Evolutionary conservation across 2,113 vertebrate species (phyloP).

Genomic region (Sakesphorus luctuosus): DNA sequence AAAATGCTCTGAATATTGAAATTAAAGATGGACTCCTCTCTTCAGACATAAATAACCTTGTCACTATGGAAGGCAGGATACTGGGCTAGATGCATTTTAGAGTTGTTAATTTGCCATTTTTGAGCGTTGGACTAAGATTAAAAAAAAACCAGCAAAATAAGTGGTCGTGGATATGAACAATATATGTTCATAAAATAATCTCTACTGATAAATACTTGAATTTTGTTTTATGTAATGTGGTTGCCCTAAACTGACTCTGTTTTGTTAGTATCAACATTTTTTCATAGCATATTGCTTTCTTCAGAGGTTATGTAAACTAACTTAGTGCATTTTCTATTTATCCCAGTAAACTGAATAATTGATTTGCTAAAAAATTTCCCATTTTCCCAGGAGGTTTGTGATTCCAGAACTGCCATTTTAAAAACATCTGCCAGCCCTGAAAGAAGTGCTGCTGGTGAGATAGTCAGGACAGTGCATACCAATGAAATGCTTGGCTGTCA

Average conservation of each 20-base stretch:
- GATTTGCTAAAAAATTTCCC: neutral
- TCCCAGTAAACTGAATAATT: neutral
- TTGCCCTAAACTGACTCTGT: neutral
- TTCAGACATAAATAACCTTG: neutral
- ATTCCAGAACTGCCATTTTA: neutral
- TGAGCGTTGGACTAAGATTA: neutral
- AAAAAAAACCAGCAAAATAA: no score
- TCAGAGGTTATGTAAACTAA: neutral
- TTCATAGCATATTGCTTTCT: neutral
- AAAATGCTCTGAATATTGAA: neutral
- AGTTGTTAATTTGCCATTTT: neutral
- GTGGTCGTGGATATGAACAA: neutral
- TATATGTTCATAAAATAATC: neutral
- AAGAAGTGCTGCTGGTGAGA: neutral
- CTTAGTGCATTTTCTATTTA: neutral
- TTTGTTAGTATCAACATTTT: neutral
- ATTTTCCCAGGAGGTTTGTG: slow-evolving; percentile 27
- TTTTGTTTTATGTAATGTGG: neutral
- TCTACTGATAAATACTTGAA: neutral
- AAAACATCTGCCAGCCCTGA: neutral
- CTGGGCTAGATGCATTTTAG: neutral
- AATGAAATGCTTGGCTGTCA: neutral
- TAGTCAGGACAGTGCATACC: neutral
- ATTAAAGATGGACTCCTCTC: neutral
- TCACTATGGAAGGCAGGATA: neutral